Percentiles rank a stretch among this genome's conserved stretches.
phyloP scores from a whole-genome alignment of 2,113 vertebrate species.

The Gallinago undulata region DNA sequence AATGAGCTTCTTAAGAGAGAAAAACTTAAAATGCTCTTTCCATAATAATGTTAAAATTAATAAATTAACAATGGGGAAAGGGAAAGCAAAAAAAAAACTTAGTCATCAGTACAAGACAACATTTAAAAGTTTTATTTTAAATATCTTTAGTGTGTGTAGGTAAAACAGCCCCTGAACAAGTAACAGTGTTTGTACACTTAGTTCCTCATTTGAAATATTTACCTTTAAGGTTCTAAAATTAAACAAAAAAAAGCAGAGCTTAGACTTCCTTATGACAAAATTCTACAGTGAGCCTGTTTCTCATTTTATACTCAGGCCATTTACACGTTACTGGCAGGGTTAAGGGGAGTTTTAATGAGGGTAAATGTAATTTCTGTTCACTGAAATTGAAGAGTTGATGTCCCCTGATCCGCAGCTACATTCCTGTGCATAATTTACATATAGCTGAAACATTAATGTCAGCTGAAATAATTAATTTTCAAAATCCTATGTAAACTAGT shows the following conservation, averaged over 20 bases:
- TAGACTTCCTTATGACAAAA: not conserved
- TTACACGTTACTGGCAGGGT: not conserved
- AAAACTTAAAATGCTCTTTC: not conserved
- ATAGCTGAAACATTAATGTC: conserved; percentile 29
- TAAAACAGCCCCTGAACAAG: not conserved
- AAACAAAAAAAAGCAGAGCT: not conserved
- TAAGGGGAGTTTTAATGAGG: not conserved
- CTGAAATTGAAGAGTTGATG: conserved; percentile 11
- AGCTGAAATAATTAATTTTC: conserved; percentile 49
- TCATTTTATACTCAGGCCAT: not conserved
- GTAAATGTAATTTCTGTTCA: conserved; percentile 10
- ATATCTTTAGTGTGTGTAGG: not conserved
- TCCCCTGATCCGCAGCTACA: conserved; percentile 3
- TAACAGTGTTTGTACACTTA: not conserved
- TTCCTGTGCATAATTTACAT: conserved; percentile 42
- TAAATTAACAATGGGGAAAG: not conserved
- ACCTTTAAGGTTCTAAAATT: not conserved
- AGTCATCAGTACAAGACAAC: not conserved
- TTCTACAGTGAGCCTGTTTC: not conserved
- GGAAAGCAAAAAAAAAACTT: not conserved
- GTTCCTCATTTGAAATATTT: not conserved
- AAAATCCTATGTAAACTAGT: conserved; percentile 9
- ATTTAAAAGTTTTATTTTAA: not conserved
- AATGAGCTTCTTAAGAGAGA: not conserved
- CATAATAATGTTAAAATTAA: not conserved